phyloP scores from a whole-genome alignment of 2,797 vertebrate species.

The Epinephelus malabaricus region DNA sequence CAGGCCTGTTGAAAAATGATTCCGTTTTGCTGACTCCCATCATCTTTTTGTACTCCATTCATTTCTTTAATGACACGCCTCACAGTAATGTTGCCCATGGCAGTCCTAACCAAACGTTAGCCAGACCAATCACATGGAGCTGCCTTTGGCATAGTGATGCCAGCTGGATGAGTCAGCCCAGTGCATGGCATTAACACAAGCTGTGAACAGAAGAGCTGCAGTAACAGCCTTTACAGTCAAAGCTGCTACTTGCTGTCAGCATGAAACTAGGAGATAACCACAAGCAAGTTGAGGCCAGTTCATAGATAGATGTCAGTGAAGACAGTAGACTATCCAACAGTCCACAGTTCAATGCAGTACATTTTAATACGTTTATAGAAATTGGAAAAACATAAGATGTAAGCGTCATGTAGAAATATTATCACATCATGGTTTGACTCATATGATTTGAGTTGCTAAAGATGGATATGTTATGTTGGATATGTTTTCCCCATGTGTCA shows the following conservation, averaged over 20 bases:
- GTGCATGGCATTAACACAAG: conserved; percentile 39
- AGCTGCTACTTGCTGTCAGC: conserved; percentile 6
- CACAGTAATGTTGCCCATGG: conserved; percentile 7
- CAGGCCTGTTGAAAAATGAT: background rate
- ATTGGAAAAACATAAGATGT: background rate
- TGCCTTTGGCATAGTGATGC: conserved; percentile 60
- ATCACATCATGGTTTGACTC: background rate
- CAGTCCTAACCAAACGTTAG: conserved; percentile 32
- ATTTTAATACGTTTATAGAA: background rate
- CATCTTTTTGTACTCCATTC: background rate
- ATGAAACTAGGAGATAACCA: conserved; percentile 1
- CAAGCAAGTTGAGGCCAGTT: background rate
- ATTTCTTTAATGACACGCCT: conserved; percentile 21
- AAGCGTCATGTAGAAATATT: background rate
- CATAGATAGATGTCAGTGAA: background rate
- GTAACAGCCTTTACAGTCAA: conserved; percentile 19
- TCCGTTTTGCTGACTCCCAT: background rate
- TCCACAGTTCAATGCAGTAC: background rate
- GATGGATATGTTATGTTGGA: too few species aligned
- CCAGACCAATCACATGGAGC: conserved; percentile 42
- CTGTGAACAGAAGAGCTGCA: conserved; percentile 30
- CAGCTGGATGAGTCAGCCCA: conserved; percentile 62
- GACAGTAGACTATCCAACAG: background rate
- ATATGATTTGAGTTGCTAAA: background rate
- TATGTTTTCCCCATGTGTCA: conserved; percentile 33